Conservation (phyloP, 2,113 vertebrate species). For the Cephalopterus ornatus region DNA sequence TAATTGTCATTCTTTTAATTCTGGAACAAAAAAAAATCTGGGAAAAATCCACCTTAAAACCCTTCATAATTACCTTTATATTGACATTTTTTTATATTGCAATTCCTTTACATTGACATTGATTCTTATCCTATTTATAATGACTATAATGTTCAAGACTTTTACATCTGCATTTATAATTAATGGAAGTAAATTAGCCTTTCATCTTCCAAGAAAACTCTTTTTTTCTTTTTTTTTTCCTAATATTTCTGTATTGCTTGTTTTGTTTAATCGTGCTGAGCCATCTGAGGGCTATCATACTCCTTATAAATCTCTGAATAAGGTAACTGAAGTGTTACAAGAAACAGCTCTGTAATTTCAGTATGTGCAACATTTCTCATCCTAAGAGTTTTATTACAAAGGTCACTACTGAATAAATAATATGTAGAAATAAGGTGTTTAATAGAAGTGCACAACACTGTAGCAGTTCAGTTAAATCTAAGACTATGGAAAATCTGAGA, state of each 20-base stretch:
- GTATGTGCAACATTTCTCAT: constrained; percentile 42
- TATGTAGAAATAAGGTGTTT: constrained; percentile 53
- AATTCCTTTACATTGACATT: background rate
- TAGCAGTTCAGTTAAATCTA: constrained; percentile 13
- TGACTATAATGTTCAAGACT: background rate
- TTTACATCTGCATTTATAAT: background rate
- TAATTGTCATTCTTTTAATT: background rate
- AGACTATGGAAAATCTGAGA: constrained; percentile 28
- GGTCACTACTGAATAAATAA: constrained; percentile 64
- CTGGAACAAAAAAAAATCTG: background rate
- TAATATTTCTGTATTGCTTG: background rate
- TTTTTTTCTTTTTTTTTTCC: background rate
- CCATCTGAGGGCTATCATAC: background rate
- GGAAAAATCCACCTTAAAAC: background rate
- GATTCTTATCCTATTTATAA: background rate
- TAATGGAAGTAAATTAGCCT: constrained; percentile 4
- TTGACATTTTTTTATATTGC: background rate
- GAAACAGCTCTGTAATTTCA: constrained; percentile 49
- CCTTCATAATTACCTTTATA: background rate
- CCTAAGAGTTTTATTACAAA: constrained; percentile 62
- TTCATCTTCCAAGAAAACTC: background rate
- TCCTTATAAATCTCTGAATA: constrained; percentile 42
- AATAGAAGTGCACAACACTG: constrained; percentile 16
- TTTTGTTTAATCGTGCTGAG: background rate
- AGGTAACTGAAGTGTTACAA: constrained; percentile 42